Base-by-base conservation (phyloP, 2,113 vertebrate genomes). In the Phasianus colchicus region DNA sequence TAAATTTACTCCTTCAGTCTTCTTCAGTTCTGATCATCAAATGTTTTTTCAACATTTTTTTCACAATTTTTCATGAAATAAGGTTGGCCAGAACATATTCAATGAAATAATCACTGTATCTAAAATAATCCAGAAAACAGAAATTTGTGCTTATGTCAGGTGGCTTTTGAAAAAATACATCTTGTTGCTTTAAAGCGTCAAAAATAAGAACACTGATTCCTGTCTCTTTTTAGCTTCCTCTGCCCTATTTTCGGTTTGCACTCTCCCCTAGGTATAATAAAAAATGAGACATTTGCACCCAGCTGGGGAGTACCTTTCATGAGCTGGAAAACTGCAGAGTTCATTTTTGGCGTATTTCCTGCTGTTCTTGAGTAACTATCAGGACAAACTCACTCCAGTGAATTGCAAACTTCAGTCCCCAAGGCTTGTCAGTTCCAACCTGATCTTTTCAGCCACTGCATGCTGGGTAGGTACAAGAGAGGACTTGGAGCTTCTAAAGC, bases 221-320 rank as follows among this genome's bases (percentile, higher is more conserved):
- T 60, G 30, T 10, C 40, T 72, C 60, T 91, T 77, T 84, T 69
- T 87, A 85, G 61, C 47, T 95, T 88, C 72, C 47, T 65, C 36
- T 97, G 92, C 27, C 89, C 92, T 97, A 92, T 94, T 96, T 96
- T 89, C 86, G 79, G 82, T 75, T 83, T 91, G 36, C 27, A 83
- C 71, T 93, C 38, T 87, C 71, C 80, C 86, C 67, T 52, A 92
- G 66, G 89, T 92, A 69, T 58, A 86, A 91, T 83, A 88, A 92
- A 95, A 95, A 96, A 87, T 76, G 64, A 92, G 86, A 90, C 77
- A 94, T 94, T 96, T 96, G 65, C 83, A 94, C 92, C 57, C 92
- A 96, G 94, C 87, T 95, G 93, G 93, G 95, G 90, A 94, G 48
- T 45, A 82, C 64, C 63, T 95, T 93, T 94, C 87, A 93, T 47